Evolutionary conservation across 2,113 vertebrate genomes (phyloP), one percentile per base, ranked within the genome.

Genomic region (Callaeas wilsoni): DNA sequence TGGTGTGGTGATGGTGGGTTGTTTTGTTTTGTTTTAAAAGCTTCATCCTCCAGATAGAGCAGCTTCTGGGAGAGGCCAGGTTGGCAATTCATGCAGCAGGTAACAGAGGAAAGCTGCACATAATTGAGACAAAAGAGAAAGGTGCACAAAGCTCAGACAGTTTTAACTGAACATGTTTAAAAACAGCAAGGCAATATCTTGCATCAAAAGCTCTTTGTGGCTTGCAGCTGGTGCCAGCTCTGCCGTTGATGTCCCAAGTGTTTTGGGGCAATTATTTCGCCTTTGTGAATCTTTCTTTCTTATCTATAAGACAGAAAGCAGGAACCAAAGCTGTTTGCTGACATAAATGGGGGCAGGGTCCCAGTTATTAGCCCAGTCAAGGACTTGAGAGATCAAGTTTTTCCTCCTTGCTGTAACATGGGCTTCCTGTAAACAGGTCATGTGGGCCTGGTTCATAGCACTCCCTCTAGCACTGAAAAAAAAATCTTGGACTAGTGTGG

Each of bases 381-480:
- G 46, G 30, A 65, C 42, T 7, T 53, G 12, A 46, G 23, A 35
- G 8, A 57, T 13, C 9, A 68, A 27, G 3, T 74, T 73, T 90
- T 39, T 56, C 25, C 56, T 68, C 23, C n/a, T 49, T 46, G 16
- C 23, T 55, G 7, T 56, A 79, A 44, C 10, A 7, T 0, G 11
- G 55, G 22, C 26, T 79, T 83, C 33, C 12, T 44, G 16, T 33
- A 41, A 91, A 41, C 3, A 2, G 10, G 17, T 75, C 47, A 67
- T 3, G 1, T 0, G 1, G 59, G 11, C 5, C 29, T 47, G 29
- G 17, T 14, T 78, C 46, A 23, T 6, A 50, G 16, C 14, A 35
- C 3, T 21, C 37, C 14, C 27, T 56, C 63, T 18, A 18, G 64
- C 30, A 81, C 0, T 19, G 26, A 23, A 49, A 16, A 68, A 32